phyloP scores from a whole-genome alignment of 2,113 vertebrate species.

The Antennarius striatus region DNA sequence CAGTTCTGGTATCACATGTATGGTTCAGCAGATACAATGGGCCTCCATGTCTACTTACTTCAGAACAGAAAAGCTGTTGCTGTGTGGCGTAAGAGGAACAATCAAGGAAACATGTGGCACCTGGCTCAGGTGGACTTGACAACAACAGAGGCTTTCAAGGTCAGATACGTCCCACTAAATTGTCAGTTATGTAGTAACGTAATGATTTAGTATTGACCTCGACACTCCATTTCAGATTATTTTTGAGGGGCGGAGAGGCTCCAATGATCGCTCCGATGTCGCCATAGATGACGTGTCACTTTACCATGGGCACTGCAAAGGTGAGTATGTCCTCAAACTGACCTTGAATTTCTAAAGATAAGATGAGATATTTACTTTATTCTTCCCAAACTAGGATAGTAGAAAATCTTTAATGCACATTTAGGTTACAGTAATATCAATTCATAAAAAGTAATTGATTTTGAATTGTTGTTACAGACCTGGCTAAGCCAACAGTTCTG shows the following conservation, averaged over 20 bases:
- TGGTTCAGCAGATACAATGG: constrained; percentile 72
- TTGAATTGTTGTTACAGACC: constrained; percentile 26
- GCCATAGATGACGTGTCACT: constrained; percentile 81
- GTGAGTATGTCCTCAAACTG: constrained; percentile 45
- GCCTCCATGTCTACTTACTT: constrained; percentile 74
- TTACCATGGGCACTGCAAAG: constrained; percentile 67
- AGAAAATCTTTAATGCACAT: no score
- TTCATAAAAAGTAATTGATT: not conserved
- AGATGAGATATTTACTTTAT: no score
- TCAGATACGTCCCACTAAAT: not conserved
- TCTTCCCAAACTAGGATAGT: no score
- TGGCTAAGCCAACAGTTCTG: constrained; percentile 14
- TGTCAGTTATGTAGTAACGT: no score
- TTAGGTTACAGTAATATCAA: no score
- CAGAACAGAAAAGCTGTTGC: constrained; percentile 34
- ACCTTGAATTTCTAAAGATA: no score
- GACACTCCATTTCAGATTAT: constrained; percentile 67
- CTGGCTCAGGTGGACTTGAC: constrained; percentile 70
- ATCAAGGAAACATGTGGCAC: constrained; percentile 76
- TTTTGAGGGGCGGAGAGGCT: constrained; percentile 79
- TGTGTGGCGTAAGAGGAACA: constrained; percentile 62
- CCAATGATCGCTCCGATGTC: constrained; percentile 73
- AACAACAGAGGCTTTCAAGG: constrained; percentile 26
- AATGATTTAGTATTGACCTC: not conserved
- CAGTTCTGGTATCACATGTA: constrained; percentile 89